phyloP scores from a whole-genome alignment of 2,113 vertebrate species.

The Suricata suricatta region DNA sequence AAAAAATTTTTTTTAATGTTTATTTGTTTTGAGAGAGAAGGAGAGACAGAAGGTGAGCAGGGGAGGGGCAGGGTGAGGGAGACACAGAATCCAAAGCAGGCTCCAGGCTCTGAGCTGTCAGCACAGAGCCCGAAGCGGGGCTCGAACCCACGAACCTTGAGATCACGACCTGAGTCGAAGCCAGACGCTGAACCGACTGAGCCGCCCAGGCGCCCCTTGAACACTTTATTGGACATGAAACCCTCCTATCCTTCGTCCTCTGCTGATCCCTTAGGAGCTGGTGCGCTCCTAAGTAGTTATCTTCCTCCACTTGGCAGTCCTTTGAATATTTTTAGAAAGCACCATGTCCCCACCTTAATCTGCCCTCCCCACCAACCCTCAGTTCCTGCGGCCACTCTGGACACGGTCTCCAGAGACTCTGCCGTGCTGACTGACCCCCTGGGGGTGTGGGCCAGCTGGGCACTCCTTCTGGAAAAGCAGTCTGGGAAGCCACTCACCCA shows the following conservation, averaged over 20 bases:
- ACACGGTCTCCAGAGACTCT: not conserved
- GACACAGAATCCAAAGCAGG: too few relatives aligned
- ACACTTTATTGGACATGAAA: not conserved
- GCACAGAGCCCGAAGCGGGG: too few relatives aligned
- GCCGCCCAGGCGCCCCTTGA: too few relatives aligned
- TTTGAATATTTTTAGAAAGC: not conserved
- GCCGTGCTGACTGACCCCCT: fast-evolving
- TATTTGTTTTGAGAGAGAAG: too few relatives aligned
- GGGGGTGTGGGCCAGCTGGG: not conserved
- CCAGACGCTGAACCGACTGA: too few relatives aligned
- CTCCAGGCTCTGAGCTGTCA: too few relatives aligned
- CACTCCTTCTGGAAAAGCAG: not conserved
- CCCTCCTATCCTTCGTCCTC: not conserved
- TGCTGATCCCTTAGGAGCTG: not conserved
- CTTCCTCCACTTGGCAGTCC: not conserved
- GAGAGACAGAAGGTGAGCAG: too few relatives aligned
- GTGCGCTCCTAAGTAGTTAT: not conserved
- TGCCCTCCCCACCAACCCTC: not conserved
- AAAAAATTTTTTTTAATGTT: too few relatives aligned
- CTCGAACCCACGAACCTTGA: too few relatives aligned
- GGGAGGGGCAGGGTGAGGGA: too few relatives aligned
- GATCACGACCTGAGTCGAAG: too few relatives aligned
- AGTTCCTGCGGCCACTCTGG: not conserved
- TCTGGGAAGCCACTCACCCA: not conserved
- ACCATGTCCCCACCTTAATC: not conserved